Base-by-base conservation (phyloP, 2,888 invertebrate species). In the Xylocampa areola region DNA sequence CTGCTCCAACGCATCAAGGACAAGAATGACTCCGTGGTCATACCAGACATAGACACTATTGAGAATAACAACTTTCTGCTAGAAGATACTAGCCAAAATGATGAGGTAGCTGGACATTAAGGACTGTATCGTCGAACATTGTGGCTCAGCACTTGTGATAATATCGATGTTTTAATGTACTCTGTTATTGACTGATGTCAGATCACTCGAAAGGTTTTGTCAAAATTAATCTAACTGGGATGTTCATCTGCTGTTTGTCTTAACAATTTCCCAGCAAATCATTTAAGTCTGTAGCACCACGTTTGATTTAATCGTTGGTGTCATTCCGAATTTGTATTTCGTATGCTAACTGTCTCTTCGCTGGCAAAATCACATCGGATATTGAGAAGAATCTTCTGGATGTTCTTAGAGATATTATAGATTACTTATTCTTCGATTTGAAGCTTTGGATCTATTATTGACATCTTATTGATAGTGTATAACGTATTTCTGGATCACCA, bases 11-110 rank as follows among this genome's bases (percentile, higher is more conserved):
- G 98, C 53, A 44, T 86, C 13, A 58, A 61, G 8, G 77, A 86
- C 76, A 96, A 98, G 59, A 92, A 96, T 0, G 96, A 95, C 21
- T 96, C 97, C 1, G 98, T 98, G 0, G 91, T 98, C 50, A 97
- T 98, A 66, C 99, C 99, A 2, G 96, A 98, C 58, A 99, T 99
- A 66, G 99, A 99, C 91, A 96, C 97, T 29, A 97, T 99, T 66
- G 97, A 97, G 84, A 85, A 97, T 76, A 94, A 95, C 69, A 96
- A 95, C n/a, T 95, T 98, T 81, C 95, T 95, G 36, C 48, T 90
- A 1, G 17, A 14, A 14, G 21, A 41, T 13, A 19, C n/a, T 11
- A 27, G 17, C n/a, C 5, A 6, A 1, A 10, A 30, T 7, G 11
- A 27, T 5, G 16, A 51, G 60, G 60, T 61, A 61, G 52, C 43